phyloP scores from a whole-genome alignment of 2,888 invertebrate species.

The Biston stratarius region DNA sequence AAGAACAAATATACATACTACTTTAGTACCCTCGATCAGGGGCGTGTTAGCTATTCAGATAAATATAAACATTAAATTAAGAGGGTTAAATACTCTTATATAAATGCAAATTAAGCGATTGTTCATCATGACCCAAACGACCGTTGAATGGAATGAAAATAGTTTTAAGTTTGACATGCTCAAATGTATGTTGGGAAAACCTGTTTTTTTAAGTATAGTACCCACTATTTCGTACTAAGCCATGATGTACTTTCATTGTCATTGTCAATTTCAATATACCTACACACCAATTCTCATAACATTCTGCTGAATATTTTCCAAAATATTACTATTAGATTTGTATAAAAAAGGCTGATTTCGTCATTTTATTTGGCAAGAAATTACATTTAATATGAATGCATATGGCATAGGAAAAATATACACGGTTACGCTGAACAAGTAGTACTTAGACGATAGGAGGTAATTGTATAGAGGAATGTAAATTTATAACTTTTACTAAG shows the following conservation, averaged over 20 bases:
- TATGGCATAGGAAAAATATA: conserved; percentile 49
- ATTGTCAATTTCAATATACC: background rate
- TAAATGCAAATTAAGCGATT: too few relatives aligned
- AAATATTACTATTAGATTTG: conserved; percentile 12
- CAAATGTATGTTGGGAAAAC: too few relatives aligned
- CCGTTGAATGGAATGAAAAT: too few relatives aligned
- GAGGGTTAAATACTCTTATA: too few relatives aligned
- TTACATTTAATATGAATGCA: conserved; percentile 50
- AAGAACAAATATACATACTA: conserved; percentile 8
- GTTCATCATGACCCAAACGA: too few relatives aligned
- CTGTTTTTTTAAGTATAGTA: background rate
- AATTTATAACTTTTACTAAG: too few relatives aligned
- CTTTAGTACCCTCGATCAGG: too few relatives aligned
- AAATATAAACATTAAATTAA: too few relatives aligned
- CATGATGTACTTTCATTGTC: background rate
- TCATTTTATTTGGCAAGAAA: conserved; percentile 55
- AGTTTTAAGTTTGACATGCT: too few relatives aligned
- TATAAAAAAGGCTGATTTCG: conserved; percentile 50
- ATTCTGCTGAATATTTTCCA: background rate
- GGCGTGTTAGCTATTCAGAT: too few relatives aligned
- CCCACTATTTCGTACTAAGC: background rate
- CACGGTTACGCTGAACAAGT: conserved; percentile 1
- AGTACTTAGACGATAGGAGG: too few relatives aligned
- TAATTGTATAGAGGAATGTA: too few relatives aligned
- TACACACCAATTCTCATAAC: background rate